Conservation (phyloP, 2,797 vertebrate species). For the Propithecus perrieri region DNA sequence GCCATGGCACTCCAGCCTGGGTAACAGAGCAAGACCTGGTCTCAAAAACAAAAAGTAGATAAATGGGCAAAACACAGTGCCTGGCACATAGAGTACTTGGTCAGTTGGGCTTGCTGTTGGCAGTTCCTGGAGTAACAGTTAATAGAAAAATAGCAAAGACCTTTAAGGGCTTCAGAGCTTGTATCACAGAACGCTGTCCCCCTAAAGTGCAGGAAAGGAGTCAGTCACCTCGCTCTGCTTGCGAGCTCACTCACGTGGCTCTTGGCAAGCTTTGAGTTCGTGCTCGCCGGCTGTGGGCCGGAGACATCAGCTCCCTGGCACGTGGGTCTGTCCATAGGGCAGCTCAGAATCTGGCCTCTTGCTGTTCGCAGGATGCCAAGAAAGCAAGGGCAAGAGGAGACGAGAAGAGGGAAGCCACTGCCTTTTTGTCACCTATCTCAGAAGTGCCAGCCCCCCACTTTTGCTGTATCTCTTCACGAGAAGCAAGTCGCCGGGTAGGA, state of each 20-base stretch:
- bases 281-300: rapidly evolving
- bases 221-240: rapidly evolving
- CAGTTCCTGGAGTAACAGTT: too few relatives aligned
- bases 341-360: neutral
- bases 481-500: neutral
- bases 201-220: neutral
- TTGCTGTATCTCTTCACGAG: neutral
- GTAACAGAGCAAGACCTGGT: neutral
- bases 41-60: neutral
- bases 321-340: neutral
- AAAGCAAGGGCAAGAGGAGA: neutral
- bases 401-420: neutral
- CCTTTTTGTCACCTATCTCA: neutral
- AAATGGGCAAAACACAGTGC: neutral
- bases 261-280: too few relatives aligned
- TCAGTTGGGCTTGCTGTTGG: neutral
- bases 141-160: neutral
- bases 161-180: neutral
- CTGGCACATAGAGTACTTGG: rapidly evolving
- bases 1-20: neutral
- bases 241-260: rapidly evolving
- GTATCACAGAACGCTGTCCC: rapidly evolving
- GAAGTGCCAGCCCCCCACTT: neutral
- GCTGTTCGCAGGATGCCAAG: rapidly evolving
- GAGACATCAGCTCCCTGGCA: neutral